A percentile compares a stretch with the other conserved stretches of the same genome.
Evolutionary conservation across 2,797 vertebrate genomes (phyloP).

Genomic region (Pantherophis vulpinus): DNA sequence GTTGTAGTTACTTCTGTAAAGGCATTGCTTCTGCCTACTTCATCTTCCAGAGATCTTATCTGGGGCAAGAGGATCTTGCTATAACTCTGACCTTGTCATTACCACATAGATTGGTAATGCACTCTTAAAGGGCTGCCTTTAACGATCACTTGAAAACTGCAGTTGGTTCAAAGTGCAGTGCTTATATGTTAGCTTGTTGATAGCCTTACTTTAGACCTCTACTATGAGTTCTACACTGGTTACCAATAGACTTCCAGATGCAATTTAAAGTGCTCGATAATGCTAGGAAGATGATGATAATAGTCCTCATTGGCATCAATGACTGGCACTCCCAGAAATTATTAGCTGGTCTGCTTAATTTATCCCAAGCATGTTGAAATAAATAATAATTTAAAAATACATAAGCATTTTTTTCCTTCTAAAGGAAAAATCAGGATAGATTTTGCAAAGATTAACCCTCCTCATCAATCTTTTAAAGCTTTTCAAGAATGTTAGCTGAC

Average conservation of each 20-base stretch:
- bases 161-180: not conserved
- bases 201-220: not conserved
- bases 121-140: not conserved
- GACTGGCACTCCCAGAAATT: not conserved
- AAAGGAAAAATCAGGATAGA: not conserved
- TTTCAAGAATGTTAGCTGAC: not conserved
- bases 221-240: not conserved
- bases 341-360: not conserved
- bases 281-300: not conserved
- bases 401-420: slow-evolving; percentile 37
- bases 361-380: not conserved
- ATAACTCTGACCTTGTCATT: not conserved
- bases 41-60: not conserved
- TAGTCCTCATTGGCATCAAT: not conserved
- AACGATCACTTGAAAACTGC: not conserved
- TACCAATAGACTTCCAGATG: not conserved
- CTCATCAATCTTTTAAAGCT: not conserved
- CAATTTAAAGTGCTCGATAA: not conserved
- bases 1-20: slow-evolving; percentile 34
- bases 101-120: not conserved
- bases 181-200: not conserved
- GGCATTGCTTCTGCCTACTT: not conserved
- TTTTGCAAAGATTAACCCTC: not conserved
- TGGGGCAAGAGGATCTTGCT: not conserved
- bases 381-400: slow-evolving; percentile 32